Evolutionary conservation across 2,113 vertebrate genomes (phyloP), one percentile per base, ranked within the genome.

Genomic region (Phylloscopus whistleri): DNA sequence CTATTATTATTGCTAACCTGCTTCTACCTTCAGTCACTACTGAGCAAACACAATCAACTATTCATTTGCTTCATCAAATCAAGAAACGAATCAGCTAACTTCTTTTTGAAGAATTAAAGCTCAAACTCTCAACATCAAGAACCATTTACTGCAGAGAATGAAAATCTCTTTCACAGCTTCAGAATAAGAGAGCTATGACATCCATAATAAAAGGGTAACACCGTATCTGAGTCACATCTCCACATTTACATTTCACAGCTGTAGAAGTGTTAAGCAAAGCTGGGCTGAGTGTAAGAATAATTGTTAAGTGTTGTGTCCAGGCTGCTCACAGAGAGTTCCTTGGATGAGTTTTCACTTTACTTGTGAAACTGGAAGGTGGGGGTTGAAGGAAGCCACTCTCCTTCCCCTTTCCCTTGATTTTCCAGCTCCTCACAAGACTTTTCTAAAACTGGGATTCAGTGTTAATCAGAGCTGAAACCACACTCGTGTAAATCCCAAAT

Each of bases 1-100:
- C 43, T 73, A 21, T 53, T 75, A 58, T 63, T 53, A 75, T 9
- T 51, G 31, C 78, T 59, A 87, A 83, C 35, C 56, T 63, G 37
- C 63, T 81, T 39, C 75, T 59, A 60, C 31, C 48, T 76, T 72
- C 86, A 82, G 48, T 59, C 77, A 77, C 49, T 70, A 76, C 55
- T 0, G 2, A 70, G 48, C 31, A 68, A 83, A 78, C 77, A 85
- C 51, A 73, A 81, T 58, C 77, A 94, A 26, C 80, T 27, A 48
- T 39, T 90, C 58, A 41, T 43, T 41, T 30, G 30, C 83, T 93
- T 82, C 69, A 76, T 20, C 51, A 56, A 67, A 88, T 84, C 75
- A 69, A 77, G 80, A 84, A 81, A 74, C 81, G 31, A 44, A 95
- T 94, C 87, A 88, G 84, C 48, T 79, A 92, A 91, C 55, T 94